Evolutionary conservation across 2,113 vertebrate species (phyloP), one percentile per base, ranked within the genome.

Genomic region (Guaruba guarouba): DNA sequence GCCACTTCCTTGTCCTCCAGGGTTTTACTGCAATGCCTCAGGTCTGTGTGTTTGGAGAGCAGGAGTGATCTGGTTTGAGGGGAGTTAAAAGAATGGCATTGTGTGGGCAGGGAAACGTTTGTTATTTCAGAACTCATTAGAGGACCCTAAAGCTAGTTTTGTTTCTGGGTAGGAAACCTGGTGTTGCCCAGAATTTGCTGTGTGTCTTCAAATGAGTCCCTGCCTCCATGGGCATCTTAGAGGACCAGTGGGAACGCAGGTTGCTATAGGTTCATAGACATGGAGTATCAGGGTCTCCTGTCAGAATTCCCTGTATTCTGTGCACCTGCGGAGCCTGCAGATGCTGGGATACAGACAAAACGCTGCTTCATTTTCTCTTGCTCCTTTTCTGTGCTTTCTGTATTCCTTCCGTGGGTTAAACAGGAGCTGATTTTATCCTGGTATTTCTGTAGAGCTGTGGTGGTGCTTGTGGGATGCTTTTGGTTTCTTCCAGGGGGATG

Each of bases 21-120:
- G 99, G 73, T 85, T 97, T 82, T 99, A 99, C 96, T 99, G 99
- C 92, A 98, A 98, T 67, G 94, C 95, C 49, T 98, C 99, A 82
- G 99, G 99, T 99, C 54, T 86, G 96, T 57, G 70, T 5, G 35
- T 28, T 33, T 29, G 48, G 31, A 48, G 17, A 28, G 0, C 8
- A 17, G 39, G 7, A 20, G 29, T 22, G 52, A 37, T 43, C 18
- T 49, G 8, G 24, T 35, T 10, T 4, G 16, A n/a, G 59, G n/a
- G 37, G 13, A 64, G 10, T 37, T 23, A 11, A 82, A 70, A 44
- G 35, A 16, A 71, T n/a, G 31, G 11, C 7, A 3, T 29, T 19
- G 29, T 55, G 14, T n/a, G 43, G n/a, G 28, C 10, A 18, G 62
- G 29, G 27, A 43, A 13, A 33, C 17, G 17, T 66, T 54, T 48